Evolutionary conservation across 2,888 invertebrate genomes (phyloP).

Genomic region (Drosophila mulleri): DNA sequence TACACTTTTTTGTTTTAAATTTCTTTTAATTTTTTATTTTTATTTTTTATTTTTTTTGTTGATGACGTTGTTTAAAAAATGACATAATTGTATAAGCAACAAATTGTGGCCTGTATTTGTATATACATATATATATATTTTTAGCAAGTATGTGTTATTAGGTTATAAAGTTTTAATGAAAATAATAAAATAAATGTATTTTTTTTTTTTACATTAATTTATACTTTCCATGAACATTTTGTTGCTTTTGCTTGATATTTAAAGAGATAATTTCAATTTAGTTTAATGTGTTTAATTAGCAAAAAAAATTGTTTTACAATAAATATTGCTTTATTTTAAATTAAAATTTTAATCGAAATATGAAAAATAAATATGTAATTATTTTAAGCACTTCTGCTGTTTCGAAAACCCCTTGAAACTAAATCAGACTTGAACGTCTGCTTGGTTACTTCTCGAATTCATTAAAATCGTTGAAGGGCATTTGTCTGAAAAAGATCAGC

Average conservation of each 20-base stretch:
- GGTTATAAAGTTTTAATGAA: not conserved
- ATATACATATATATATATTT: too few relatives aligned
- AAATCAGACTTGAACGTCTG: not conserved
- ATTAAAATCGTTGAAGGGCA: conserved; percentile 28
- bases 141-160: not conserved
- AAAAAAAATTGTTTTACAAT: too few relatives aligned
- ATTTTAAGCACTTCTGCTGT: not conserved
- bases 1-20: not conserved
- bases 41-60: not conserved
- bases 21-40: not conserved
- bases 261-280: not conserved
- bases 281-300: too few relatives aligned
- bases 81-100: not conserved
- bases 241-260: not conserved
- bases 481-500: conserved; percentile 51
- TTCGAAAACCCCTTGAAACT: not conserved
- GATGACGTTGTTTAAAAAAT: not conserved
- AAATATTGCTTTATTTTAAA: not conserved
- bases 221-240: too few relatives aligned
- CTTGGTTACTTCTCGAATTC: conserved; percentile 17
- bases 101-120: too few relatives aligned
- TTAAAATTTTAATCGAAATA: too few relatives aligned
- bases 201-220: too few relatives aligned
- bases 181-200: not conserved
- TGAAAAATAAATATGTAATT: not conserved